Conservation (phyloP, 2,888 invertebrate species). For the Mythimna ferrago region DNA sequence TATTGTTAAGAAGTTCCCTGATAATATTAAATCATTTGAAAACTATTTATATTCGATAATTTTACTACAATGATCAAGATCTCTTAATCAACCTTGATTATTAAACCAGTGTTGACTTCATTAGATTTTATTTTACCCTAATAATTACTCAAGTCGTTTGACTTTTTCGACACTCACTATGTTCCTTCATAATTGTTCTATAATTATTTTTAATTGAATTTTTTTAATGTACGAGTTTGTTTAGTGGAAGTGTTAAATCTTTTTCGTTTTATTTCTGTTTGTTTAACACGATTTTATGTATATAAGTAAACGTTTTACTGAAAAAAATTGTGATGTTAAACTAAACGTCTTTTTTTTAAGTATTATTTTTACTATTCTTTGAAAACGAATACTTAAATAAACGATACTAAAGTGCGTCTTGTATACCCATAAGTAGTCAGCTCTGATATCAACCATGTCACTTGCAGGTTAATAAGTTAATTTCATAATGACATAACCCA, state of each 20-base stretch:
- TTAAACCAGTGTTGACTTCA: no score
- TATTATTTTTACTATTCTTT: not conserved
- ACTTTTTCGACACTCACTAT: not conserved
- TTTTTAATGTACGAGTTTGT: not conserved
- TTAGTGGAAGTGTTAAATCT: not conserved
- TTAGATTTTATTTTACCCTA: no score
- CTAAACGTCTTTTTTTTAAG: not conserved
- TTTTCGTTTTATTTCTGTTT: not conserved
- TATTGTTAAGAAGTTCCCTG: no score
- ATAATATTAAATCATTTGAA: no score
- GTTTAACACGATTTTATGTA: not conserved
- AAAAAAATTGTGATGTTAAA: not conserved
- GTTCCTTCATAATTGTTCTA: constrained; percentile 6
- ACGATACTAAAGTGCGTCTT: not conserved
- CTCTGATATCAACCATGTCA: not conserved
- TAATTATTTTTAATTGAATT: constrained; percentile 2
- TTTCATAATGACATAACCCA: no score
- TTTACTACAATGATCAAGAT: no score
- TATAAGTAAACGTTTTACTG: not conserved
- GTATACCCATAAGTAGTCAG: not conserved
- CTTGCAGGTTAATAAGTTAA: not conserved
- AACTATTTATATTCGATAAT: no score
- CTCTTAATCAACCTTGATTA: no score
- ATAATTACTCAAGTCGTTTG: no score
- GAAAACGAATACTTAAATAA: no score